Evolutionary conservation across 2,797 vertebrate species (phyloP).

Genomic region (Sebastes itinus): DNA sequence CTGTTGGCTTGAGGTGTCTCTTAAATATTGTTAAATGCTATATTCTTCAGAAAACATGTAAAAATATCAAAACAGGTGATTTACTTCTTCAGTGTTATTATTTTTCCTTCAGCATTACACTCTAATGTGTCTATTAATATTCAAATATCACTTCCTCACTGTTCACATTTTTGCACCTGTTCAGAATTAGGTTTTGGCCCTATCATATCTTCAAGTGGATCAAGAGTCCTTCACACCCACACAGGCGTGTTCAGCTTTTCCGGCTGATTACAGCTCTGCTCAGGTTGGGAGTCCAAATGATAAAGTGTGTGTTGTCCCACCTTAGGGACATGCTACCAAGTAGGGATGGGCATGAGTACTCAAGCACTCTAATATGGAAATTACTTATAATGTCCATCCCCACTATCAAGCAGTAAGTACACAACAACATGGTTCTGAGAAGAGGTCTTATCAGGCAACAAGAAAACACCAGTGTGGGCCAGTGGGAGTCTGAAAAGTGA

Average conservation of each 20-base stretch:
- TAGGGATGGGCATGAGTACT: neutral
- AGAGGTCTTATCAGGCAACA: too few species aligned
- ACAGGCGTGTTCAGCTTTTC: neutral
- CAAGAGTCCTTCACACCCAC: neutral
- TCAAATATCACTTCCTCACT: neutral
- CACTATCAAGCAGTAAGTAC: neutral
- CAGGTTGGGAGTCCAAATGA: neutral
- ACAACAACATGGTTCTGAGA: neutral
- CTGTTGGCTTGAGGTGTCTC: neutral
- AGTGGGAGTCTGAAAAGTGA: too few species aligned
- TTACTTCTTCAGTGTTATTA: neutral
- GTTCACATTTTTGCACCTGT: neutral
- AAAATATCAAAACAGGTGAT: neutral
- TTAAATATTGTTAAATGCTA: neutral
- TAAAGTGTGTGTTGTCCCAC: neutral
- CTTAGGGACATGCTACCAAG: neutral
- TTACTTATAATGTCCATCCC: neutral
- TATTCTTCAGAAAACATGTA: neutral
- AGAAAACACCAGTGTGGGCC: too few species aligned
- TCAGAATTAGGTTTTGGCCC: neutral
- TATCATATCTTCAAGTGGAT: neutral
- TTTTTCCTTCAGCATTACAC: neutral
- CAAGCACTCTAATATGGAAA: neutral
- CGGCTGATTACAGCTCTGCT: neutral
- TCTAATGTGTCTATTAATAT: too few species aligned